A percentile compares a stretch with the other conserved stretches of the same genome.
These are phyloP conservation scores for Battus philenor DNA, from an alignment of 1,140 invertebrate species.

Conservation along the genomic window DNA sequence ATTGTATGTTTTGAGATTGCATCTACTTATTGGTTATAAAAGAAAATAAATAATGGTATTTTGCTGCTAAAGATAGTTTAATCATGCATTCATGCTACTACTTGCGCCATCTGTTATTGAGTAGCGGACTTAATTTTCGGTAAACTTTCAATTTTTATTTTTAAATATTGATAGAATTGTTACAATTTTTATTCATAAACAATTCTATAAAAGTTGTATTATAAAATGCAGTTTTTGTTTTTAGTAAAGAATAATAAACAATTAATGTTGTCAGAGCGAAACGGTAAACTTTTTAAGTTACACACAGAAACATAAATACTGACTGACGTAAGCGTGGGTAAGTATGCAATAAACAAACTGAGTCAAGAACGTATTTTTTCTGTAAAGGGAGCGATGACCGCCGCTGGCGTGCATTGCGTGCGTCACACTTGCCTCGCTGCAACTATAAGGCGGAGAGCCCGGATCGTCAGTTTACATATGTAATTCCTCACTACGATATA, in stretches of 20 bases:
- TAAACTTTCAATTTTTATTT: conserved; percentile 7
- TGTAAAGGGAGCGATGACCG: conserved; percentile 59
- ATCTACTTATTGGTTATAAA: too few relatives aligned
- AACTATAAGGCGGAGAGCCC: conserved; percentile 5
- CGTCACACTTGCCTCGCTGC: conserved; percentile 24
- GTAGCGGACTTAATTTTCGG: conserved; percentile 40
- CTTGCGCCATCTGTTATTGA: conserved; percentile 50
- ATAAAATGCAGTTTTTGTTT: too few relatives aligned
- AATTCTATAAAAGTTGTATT: too few relatives aligned
- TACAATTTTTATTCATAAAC: too few relatives aligned
- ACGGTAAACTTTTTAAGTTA: conserved; percentile 15
- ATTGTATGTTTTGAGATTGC: too few relatives aligned
- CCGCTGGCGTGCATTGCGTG: conserved; percentile 32
- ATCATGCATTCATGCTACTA: too few relatives aligned
- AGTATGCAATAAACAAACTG: conserved; percentile 61
- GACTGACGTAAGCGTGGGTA: conserved; percentile 41
- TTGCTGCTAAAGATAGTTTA: too few relatives aligned
- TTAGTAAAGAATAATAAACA: too few relatives aligned
- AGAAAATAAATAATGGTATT: too few relatives aligned
- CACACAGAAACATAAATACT: conserved; percentile 28
- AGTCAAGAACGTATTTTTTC: conserved; percentile 60
- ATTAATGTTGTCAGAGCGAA: too few relatives aligned
- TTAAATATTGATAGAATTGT: too few relatives aligned
- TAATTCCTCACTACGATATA: conserved; percentile 3
- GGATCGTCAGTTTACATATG: conserved; percentile 6